Evolutionary conservation across 2,113 vertebrate genomes (phyloP), one percentile per base, ranked within the genome.

Genomic region (Clarias magur): DNA sequence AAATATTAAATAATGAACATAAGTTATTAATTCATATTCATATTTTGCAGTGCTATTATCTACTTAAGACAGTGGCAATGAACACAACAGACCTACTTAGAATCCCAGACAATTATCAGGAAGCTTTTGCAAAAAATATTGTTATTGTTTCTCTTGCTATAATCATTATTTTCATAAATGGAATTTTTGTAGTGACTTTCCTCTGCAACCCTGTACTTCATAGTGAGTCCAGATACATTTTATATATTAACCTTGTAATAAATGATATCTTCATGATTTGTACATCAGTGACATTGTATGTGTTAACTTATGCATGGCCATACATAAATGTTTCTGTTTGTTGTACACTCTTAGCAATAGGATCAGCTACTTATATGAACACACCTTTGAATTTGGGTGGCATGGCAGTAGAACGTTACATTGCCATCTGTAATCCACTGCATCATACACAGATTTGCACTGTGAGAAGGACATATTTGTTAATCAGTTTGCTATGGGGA

Each of bases 381-480:
- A 94, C 92, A 0, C 93, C 94, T 4, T 88, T 95, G 76, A 95
- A 92, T 85, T 90, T 95, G 88, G 94, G 93, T 0, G 92, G 93
- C 76, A 95, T 95, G 95, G 94, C 93, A 0, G 54, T 92, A n/a
- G 95, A 95, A 76, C 93, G 94, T 79, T 95, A 93, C 90, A 88
- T 94, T 67, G 94, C 95, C 87, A 75, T 95, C 17, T 94, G 95
- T 54, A 8, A 93, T 25, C 95, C 95, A 1, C 88, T 95, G 0
- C 92, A 80, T n/a, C 93, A 94, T 21, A 9, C 54, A 23, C 91
- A 91, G 65, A 91, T 95, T 73, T 95, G 94, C 78, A 95, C 94
- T 0, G 23, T 94, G 23, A 89, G 12, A 15, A 91, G 91, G 53
- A 94, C 94, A 0, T 73, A 89, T 2, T 19, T 91, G 0, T 57